Percentiles rank a stretch among this genome's conserved stretches.
These are phyloP conservation scores for Drosophila nigritarsus DNA, from an alignment of 2,888 invertebrate genomes.

Conservation along the genomic window DNA sequence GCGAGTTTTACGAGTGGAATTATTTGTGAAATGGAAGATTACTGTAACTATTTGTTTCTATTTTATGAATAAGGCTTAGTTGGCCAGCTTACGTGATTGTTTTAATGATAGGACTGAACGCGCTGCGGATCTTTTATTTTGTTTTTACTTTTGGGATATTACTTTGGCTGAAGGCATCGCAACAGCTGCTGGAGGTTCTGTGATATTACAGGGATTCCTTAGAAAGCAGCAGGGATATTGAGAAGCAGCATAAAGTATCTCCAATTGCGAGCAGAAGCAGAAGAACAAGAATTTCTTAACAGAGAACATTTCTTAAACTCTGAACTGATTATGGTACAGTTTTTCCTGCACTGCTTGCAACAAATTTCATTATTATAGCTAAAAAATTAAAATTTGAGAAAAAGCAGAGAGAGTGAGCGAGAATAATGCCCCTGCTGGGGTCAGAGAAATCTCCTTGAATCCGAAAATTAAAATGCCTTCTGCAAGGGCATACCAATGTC, in stretches of 20 bases:
- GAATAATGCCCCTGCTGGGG: background rate
- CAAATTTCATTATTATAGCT: no score
- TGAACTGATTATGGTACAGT: background rate
- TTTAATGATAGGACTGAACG: background rate
- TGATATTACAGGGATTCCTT: background rate
- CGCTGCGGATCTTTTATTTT: rapidly evolving
- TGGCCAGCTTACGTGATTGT: background rate
- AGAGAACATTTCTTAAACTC: background rate
- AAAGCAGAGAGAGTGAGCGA: no score
- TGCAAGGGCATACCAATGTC: background rate
- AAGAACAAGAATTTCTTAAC: background rate
- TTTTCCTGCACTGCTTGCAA: background rate
- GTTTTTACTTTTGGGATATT: background rate
- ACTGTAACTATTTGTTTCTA: background rate
- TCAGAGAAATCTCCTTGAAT: no score
- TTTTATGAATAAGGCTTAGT: background rate
- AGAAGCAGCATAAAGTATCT: background rate
- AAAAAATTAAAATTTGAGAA: background rate
- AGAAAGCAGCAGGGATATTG: background rate
- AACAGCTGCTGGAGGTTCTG: background rate
- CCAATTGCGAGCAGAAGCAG: background rate
- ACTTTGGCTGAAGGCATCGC: background rate
- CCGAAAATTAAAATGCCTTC: background rate
- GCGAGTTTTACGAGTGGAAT: background rate
- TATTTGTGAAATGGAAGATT: background rate